Evolutionary conservation across 2,797 vertebrate genomes (phyloP), one percentile per base, ranked within the genome.

Genomic region (Bradypodion pumilum): DNA sequence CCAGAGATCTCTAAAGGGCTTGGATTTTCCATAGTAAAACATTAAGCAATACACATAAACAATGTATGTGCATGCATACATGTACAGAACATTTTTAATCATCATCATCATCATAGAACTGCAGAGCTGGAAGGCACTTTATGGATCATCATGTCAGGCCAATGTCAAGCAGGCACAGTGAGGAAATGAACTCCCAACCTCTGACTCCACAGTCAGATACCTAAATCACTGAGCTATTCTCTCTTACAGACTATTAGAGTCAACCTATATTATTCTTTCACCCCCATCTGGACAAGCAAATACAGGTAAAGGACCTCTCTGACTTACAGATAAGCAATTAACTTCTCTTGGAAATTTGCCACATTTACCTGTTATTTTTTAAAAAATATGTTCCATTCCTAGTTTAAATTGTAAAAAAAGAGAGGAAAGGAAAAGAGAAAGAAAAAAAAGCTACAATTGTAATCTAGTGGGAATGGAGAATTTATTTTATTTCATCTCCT

Each of bases 321-420:
- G 83, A 68, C 23, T 37, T 66, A 59, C 62, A 85, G 74, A 85
- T 80, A 80, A 80, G 37, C 42, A 80, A 80, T 74, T 75, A n/a
- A 60, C 19, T 85, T 49, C 25, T 12, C 72, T 65, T 76, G 73
- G 78, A 85, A 62, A 52, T 69, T 8, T 80, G 78, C 70, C 70
- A 32, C 7, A 37, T 27, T 74, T 60, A 63, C 21, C 7, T 77
- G 8, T 60, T 23, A 44, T 68, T 35, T 60, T 40, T 42, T 70
- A 44, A 29, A 21, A 52, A 59, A 25, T 32, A 10, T 56, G 16
- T 5, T 76, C 27, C 6, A 23, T 27, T 40, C 23, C 35, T 59
- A 56, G 25, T 16, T 40, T 35, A 74, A 74, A 59, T 69, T 46
- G 29, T 9, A 15, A 63, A 29, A 25, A 7, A 35, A 35, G n/a